Conservation (phyloP, 2,797 vertebrate species). For the Loris lydekkerianus region DNA sequence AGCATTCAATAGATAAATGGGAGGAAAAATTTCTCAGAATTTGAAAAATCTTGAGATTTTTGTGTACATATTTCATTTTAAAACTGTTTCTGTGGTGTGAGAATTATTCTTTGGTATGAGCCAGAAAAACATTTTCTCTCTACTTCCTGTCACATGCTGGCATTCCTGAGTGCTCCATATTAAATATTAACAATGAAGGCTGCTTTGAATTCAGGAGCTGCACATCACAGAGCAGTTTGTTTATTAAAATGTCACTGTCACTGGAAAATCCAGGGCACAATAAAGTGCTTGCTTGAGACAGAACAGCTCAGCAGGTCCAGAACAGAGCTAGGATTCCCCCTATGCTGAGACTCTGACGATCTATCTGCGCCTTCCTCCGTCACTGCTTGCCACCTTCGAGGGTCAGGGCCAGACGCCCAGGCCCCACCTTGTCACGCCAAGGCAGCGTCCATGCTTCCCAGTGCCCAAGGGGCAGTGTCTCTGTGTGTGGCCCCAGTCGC, state of each 20-base stretch:
- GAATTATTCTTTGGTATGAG: not conserved
- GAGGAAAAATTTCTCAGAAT: not conserved
- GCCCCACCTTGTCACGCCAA: too few species aligned
- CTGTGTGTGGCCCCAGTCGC: too few species aligned
- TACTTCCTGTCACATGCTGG: not conserved
- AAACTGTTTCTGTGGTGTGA: not conserved
- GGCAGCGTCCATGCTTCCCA: too few species aligned
- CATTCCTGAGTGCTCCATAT: not conserved
- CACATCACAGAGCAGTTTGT: too few species aligned
- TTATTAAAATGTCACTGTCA: not conserved
- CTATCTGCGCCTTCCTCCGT: accelerated
- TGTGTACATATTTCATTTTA: not conserved
- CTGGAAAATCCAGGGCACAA: not conserved
- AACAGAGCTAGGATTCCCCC: not conserved
- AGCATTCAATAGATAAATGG: not conserved
- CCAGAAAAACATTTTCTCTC: not conserved
- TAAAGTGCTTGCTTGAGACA: not conserved
- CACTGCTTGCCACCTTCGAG: not conserved
- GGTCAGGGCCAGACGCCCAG: too few species aligned
- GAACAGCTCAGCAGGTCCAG: not conserved
- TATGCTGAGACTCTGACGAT: too few species aligned
- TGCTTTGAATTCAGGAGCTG: not conserved
- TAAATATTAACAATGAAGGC: not conserved
- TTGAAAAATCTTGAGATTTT: not conserved
- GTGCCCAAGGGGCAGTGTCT: too few species aligned